Evolutionary conservation across 1,140 invertebrate species (phyloP).

Genomic region (Notospermus geniculatus): DNA sequence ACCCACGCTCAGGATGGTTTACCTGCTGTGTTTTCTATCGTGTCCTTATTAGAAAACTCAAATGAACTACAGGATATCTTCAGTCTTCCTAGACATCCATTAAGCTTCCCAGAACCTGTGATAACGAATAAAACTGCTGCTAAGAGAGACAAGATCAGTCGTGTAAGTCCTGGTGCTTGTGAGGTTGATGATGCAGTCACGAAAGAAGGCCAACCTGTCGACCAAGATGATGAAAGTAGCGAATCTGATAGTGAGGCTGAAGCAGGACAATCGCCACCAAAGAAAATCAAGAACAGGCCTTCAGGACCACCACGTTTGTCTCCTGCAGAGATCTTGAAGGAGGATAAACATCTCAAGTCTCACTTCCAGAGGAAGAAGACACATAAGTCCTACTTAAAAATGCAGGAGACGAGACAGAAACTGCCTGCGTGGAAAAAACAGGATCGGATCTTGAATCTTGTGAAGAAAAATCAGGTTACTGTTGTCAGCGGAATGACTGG

Average conservation of each 20-base stretch:
- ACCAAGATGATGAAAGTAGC: slow-evolving; percentile 10
- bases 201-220: too few species aligned
- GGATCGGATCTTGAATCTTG: slow-evolving; percentile 43
- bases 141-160: not conserved
- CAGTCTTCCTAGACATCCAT: slow-evolving; percentile 29
- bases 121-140: slow-evolving; percentile 1
- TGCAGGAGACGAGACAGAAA: slow-evolving; percentile 66
- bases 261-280: slow-evolving; percentile 11
- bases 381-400: slow-evolving; percentile 59
- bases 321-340: slow-evolving; percentile 30
- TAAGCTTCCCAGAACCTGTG: slow-evolving; percentile 27
- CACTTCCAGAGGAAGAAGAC: not conserved
- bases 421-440: slow-evolving; percentile 76
- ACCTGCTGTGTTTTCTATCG: slow-evolving; percentile 41
- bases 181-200: too few species aligned
- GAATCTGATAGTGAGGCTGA: slow-evolving; percentile 15
- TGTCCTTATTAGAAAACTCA: slow-evolving; percentile 41
- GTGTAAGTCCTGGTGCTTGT: not conserved
- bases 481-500: slow-evolving; percentile 55
- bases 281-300: not conserved
- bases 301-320: slow-evolving; percentile 4
- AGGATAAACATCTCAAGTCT: slow-evolving; percentile 12
- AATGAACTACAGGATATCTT: slow-evolving; percentile 28
- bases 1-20: slow-evolving; percentile 24
- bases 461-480: slow-evolving; percentile 42